phyloP scores from a whole-genome alignment of 2,797 vertebrate genomes.

The Darevskia mixta region DNA sequence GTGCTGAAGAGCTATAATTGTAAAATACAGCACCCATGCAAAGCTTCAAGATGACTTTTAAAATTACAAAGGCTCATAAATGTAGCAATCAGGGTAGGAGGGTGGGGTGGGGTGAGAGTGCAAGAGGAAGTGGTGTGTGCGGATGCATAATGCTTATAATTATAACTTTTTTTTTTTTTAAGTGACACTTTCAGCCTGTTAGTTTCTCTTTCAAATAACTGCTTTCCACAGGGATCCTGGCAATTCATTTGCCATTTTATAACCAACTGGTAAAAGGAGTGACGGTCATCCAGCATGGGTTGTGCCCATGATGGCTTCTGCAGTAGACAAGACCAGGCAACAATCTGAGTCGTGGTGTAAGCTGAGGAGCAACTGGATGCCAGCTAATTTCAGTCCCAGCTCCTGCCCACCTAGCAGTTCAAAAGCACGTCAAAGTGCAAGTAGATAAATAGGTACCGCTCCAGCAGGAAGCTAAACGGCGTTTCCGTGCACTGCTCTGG shows the following conservation, averaged over 20 bases:
- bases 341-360: background rate
- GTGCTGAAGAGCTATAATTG: conserved; percentile 55
- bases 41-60: conserved; percentile 44
- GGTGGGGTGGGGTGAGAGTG: background rate
- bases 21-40: conserved; percentile 39
- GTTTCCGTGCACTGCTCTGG: too few relatives aligned
- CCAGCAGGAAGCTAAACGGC: too few relatives aligned
- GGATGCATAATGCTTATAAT: background rate
- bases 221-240: conserved; percentile 20
- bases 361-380: background rate
- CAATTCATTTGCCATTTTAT: conserved; percentile 43
- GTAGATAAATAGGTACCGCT: too few relatives aligned
- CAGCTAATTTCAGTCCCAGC: background rate
- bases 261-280: background rate
- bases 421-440: too few relatives aligned
- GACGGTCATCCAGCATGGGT: background rate
- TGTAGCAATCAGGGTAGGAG: conserved; percentile 10
- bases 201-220: background rate
- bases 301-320: background rate
- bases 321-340: background rate
- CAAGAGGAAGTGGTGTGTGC: too few relatives aligned
- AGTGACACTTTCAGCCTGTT: conserved; percentile 33
- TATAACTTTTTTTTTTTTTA: background rate
- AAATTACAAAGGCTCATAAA: conserved; percentile 44
- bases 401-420: too few relatives aligned